A percentile compares a stretch with the other conserved stretches of the same genome.
These are phyloP conservation scores for Actinemys pallida DNA, from an alignment of 2,113 vertebrate genomes.

Conservation along the genomic window DNA sequence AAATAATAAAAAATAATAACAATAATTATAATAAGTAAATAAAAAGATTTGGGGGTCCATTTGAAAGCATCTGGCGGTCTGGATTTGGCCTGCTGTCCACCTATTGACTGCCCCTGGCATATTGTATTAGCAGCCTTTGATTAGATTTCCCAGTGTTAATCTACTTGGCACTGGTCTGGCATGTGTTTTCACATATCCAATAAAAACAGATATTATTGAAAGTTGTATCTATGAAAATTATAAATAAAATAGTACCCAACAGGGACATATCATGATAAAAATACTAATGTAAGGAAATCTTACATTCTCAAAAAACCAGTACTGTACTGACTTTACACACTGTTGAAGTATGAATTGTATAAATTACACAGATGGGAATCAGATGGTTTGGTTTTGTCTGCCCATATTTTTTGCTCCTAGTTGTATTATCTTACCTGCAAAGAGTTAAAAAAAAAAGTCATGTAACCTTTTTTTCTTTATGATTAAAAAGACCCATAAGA, in stretches of 20 bases:
- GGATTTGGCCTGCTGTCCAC: background rate
- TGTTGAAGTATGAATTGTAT: background rate
- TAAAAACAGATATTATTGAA: background rate
- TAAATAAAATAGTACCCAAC: background rate
- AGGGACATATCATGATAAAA: background rate
- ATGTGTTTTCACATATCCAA: background rate
- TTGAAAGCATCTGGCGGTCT: background rate
- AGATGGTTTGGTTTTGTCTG: background rate
- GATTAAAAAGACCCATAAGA: background rate
- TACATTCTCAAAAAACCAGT: background rate
- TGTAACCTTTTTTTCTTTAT: background rate
- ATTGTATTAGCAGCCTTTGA: background rate
- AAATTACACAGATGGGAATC: background rate
- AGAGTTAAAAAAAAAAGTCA: background rate
- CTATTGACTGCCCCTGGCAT: background rate
- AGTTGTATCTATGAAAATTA: background rate
- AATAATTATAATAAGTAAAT: too few species aligned
- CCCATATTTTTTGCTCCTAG: background rate
- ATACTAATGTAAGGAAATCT: background rate
- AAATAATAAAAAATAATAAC: background rate
- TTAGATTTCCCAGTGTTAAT: background rate
- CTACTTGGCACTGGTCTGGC: background rate
- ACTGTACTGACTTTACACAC: background rate
- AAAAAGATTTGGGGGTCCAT: background rate
- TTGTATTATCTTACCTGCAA: background rate